These are phyloP conservation scores for Dasyprocta punctata DNA, from an alignment of 2,113 vertebrate genomes.

Conservation along the genomic window DNA sequence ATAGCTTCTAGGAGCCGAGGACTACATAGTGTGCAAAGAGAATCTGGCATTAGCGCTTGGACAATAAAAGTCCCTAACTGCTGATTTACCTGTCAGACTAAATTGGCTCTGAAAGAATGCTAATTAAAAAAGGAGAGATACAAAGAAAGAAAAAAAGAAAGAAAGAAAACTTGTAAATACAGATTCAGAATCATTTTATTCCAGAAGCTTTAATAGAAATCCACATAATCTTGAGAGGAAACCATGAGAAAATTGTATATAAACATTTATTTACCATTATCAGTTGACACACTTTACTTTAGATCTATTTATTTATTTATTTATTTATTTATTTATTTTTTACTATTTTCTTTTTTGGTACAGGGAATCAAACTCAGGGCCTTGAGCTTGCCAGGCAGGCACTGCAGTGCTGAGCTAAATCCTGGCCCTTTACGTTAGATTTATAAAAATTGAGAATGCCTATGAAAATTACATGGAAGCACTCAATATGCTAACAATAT, in stretches of 20 bases:
- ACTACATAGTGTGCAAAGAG: not conserved
- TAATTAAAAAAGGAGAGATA: slow-evolving; percentile 40
- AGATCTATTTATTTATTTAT: no score
- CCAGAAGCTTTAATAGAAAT: slow-evolving; percentile 32
- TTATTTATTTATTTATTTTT: no score
- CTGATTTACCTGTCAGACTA: slow-evolving; percentile 29
- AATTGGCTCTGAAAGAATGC: not conserved
- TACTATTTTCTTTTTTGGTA: no score
- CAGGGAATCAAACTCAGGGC: no score
- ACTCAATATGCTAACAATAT: not conserved
- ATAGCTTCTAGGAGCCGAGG: slow-evolving; percentile 53
- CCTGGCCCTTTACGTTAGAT: not conserved
- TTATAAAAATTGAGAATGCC: not conserved
- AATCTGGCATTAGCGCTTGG: not conserved
- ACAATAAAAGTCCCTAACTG: not conserved
- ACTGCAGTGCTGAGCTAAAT: no score
- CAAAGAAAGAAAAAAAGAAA: not conserved
- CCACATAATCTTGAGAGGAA: slow-evolving; percentile 17
- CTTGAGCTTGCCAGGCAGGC: no score
- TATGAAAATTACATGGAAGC: not conserved
- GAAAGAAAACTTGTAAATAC: not conserved
- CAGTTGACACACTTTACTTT: not conserved
- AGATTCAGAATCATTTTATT: slow-evolving; percentile 31
- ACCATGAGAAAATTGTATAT: not conserved
- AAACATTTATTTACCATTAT: not conserved